Base-by-base conservation (phyloP, 1,140 invertebrate species). In the Drosophila nikananu region DNA sequence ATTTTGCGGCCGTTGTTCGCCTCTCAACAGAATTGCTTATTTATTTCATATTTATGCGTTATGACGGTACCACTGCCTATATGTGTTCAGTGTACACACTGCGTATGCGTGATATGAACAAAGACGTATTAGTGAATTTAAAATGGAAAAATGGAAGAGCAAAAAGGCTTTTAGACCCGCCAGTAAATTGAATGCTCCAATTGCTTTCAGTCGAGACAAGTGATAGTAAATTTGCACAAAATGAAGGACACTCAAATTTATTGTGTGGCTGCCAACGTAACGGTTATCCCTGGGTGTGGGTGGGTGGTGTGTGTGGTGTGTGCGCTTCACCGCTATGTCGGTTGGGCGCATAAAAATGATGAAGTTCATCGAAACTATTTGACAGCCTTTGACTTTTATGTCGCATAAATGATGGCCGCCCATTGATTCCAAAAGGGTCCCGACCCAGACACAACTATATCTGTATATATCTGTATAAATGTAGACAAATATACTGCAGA, bases 361-460 rank as follows among this genome's bases (percentile, higher is more conserved):
- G 68, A 81, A 87, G 86, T 87, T 87, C 84, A 90, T 87, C 86
- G 86, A 70, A 90, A 87, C 84, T 90, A 81, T 90, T 87, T 81
- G 76, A 80, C 81, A 83, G 83, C 71, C 72, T 80, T 70, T 89
- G 72, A 80, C 81, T 81, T 67, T 73, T 75, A 84, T 84, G 68
- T 73, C 58, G 66, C 68, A 90, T 61, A 71, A 86, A 78, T 64
- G 63, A 65, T 83, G 62, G 25, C 58, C 66, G 62, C 35, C 79
- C 68, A 75, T 90, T 75, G 66, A 74, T 61, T 46, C 2, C 30
- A 32, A 49, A 83, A 68, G 72, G 80, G 72, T 77, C 59, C 55
- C 41, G 46, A 58, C 46, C 57, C 37, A 70, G 64, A 57, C 39
- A 70, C 37, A 66, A 55, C 52, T 55, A 55, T 37, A 23, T 55